A percentile compares a stretch with the other conserved stretches of the same genome.
These are phyloP conservation scores for Koerneria pararmatus DNA, from an alignment of 2,888 invertebrate genomes.

Conservation along the genomic window DNA sequence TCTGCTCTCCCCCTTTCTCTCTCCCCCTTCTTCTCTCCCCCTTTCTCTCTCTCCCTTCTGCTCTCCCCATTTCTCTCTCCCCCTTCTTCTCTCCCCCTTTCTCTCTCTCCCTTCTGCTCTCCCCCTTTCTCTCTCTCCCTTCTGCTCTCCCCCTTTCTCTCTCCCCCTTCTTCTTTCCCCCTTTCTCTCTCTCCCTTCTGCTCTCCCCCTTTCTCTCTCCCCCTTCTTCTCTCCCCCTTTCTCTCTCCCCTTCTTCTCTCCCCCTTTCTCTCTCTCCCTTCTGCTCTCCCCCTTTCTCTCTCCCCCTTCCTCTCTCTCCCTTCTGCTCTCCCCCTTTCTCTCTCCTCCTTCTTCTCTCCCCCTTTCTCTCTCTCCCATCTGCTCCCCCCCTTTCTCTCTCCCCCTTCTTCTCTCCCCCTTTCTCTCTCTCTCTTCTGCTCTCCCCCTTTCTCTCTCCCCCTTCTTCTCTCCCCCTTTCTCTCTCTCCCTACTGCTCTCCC, in stretches of 20 bases:
- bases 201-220: background rate
- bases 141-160: background rate
- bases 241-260: background rate
- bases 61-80: background rate
- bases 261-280: background rate
- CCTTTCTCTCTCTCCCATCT: background rate
- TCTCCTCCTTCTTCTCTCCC: background rate
- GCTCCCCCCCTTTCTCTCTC: background rate
- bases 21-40: background rate
- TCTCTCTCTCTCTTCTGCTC: background rate
- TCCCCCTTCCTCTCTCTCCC: background rate
- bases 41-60: background rate
- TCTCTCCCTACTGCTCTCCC: background rate
- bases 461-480: background rate
- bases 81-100: conserved; percentile 4
- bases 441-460: background rate
- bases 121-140: background rate
- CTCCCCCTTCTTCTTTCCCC: background rate
- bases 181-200: background rate
- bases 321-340: background rate
- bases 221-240: background rate
- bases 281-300: background rate
- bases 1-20: background rate
- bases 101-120: background rate
- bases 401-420: background rate